phyloP scores from a whole-genome alignment of 2,797 vertebrate genomes.

The Remorina albescens region DNA sequence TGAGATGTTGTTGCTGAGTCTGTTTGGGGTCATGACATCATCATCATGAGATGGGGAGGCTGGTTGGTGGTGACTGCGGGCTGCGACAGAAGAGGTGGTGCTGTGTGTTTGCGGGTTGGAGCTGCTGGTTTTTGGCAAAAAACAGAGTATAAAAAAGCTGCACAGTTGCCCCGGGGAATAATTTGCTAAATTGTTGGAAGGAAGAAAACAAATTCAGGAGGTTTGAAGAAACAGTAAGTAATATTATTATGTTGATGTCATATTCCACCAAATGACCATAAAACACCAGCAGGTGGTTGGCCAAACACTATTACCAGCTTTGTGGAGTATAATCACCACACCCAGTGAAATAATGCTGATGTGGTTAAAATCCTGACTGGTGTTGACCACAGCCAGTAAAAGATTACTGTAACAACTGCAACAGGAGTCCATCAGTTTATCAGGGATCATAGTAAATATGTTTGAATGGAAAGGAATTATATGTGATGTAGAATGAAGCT shows the following conservation, averaged over 20 bases:
- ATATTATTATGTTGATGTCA: conserved; percentile 30
- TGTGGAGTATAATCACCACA: conserved; percentile 31
- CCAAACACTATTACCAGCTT: conserved; percentile 19
- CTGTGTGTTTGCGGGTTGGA: conserved; percentile 42
- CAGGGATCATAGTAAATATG: not conserved
- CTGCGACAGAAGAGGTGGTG: conserved; percentile 42
- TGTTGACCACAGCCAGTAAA: conserved; percentile 11
- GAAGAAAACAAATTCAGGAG: conserved; percentile 36
- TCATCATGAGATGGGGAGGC: conserved; percentile 55
- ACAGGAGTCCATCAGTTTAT: not conserved
- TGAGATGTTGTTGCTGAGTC: conserved; percentile 54
- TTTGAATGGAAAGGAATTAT: conserved; percentile 6
- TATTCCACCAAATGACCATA: conserved; percentile 32
- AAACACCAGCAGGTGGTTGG: conserved; percentile 58
- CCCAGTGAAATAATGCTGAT: conserved; percentile 32
- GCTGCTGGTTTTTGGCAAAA: conserved; percentile 43
- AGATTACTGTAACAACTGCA: not conserved
- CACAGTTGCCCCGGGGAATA: conserved; percentile 33
- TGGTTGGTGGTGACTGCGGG: conserved; percentile 47
- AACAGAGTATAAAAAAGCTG: conserved; percentile 14
- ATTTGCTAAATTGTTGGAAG: conserved; percentile 36
- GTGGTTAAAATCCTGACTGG: conserved; percentile 28
- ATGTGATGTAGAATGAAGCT: not conserved
- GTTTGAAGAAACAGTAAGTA: conserved; percentile 40
- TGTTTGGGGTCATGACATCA: conserved; percentile 58